Evolutionary conservation across 2,113 vertebrate species (phyloP).

Genomic region (Cyprinodon brontotheroides): DNA sequence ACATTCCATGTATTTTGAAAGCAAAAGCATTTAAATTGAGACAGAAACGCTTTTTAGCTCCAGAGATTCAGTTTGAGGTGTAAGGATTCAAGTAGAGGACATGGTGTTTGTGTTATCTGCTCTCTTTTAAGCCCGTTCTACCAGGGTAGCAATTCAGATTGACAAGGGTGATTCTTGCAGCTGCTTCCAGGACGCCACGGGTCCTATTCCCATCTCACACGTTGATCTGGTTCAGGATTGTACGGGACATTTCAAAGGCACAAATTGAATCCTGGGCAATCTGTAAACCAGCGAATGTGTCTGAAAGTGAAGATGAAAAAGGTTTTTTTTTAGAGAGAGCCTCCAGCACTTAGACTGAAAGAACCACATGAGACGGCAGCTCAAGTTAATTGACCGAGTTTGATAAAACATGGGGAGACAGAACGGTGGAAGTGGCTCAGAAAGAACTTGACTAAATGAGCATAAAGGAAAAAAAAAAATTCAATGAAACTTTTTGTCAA

Average conservation of each 20-base stretch:
- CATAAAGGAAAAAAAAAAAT: background rate
- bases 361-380: constrained; percentile 57
- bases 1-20: constrained; percentile 3
- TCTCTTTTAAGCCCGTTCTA: constrained; percentile 45
- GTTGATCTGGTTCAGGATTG: constrained; percentile 64
- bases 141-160: constrained; percentile 62
- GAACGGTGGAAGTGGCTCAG: constrained; percentile 1
- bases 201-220: constrained; percentile 61
- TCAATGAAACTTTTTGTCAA: background rate
- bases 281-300: constrained; percentile 70
- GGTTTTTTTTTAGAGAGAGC: constrained; percentile 40
- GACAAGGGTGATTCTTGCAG: constrained; percentile 68
- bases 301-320: constrained; percentile 59
- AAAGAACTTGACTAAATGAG: background rate
- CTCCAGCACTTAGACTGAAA: constrained; percentile 22
- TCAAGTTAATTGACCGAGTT: constrained; percentile 66
- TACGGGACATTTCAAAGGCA: constrained; percentile 58
- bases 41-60: constrained; percentile 19
- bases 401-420: constrained; percentile 22
- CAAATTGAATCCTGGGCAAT: constrained; percentile 79
- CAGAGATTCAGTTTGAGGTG: constrained; percentile 24
- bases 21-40: constrained; percentile 17
- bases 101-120: constrained; percentile 52
- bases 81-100: constrained; percentile 34
- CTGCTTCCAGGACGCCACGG: constrained; percentile 37